Evolutionary conservation across 1,140 invertebrate genomes (phyloP).

Genomic region (Diprion similis): DNA sequence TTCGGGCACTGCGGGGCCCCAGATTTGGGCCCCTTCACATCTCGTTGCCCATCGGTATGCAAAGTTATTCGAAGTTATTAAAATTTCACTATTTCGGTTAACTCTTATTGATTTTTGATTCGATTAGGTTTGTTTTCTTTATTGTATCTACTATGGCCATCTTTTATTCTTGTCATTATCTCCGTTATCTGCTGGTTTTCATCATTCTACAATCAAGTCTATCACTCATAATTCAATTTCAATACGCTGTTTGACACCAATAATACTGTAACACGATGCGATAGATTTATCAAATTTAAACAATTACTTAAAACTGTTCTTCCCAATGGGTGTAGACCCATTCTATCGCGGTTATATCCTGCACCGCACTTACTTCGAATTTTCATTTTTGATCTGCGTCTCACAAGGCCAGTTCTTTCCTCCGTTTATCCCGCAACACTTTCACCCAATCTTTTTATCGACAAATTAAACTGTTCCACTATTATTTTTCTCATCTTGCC

Average conservation of each 20-base stretch:
- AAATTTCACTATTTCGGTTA: slow-evolving; percentile 7
- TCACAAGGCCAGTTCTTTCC: not conserved
- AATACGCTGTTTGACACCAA: not conserved
- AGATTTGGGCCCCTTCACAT: slow-evolving; percentile 22
- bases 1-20: slow-evolving; percentile 24
- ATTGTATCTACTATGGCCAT: not conserved
- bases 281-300: not conserved
- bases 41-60: slow-evolving; percentile 7
- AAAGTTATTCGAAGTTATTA: slow-evolving; percentile 7
- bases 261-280: too few species aligned
- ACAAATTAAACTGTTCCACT: not conserved
- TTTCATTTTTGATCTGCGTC: not conserved
- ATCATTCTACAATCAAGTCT: not conserved
- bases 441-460: not conserved
- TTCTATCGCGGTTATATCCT: not conserved
- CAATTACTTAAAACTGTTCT: not conserved
- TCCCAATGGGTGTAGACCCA: not conserved
- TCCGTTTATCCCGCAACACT: not conserved
- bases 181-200: not conserved
- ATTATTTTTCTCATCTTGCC: not conserved
- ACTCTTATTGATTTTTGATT: not conserved
- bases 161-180: slow-evolving; percentile 2
- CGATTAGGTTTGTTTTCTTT: slow-evolving; percentile 1
- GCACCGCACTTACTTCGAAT: not conserved
- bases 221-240: not conserved